A percentile compares a stretch with the other conserved stretches of the same genome.
phyloP scores from a whole-genome alignment of 2,113 vertebrate genomes.

The Camelus bactrianus region DNA sequence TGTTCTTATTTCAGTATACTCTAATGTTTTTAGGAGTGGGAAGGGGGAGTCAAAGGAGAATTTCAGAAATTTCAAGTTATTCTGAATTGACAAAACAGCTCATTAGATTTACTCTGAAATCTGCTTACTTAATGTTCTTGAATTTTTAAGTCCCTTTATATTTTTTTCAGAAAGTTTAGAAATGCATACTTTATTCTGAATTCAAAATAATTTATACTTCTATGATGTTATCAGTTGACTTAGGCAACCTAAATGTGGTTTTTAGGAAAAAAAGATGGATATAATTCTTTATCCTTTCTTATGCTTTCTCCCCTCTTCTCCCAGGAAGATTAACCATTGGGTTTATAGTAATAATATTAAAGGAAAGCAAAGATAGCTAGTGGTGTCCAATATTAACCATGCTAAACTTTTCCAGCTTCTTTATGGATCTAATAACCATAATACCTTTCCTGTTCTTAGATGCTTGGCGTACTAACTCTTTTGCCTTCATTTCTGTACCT shows the following conservation, averaged over 20 bases:
- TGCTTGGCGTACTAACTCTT: slow-evolving; percentile 82
- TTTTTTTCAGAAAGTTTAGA: slow-evolving; percentile 80
- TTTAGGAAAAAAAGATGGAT: background rate
- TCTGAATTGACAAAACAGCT: slow-evolving; percentile 59
- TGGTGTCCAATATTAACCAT: slow-evolving; percentile 50
- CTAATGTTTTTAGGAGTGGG: slow-evolving; percentile 24
- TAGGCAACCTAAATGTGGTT: slow-evolving; percentile 45
- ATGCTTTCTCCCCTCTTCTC: slow-evolving; percentile 55
- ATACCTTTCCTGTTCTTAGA: slow-evolving; percentile 84
- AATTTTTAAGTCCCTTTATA: slow-evolving; percentile 77
- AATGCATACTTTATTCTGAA: slow-evolving; percentile 63
- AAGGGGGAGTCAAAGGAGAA: slow-evolving; percentile 43
- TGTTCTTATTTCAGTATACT: slow-evolving; percentile 39
- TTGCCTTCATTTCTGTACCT: slow-evolving; percentile 79
- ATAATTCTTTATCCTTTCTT: slow-evolving; percentile 55
- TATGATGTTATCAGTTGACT: slow-evolving; percentile 43
- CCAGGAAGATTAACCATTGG: slow-evolving; percentile 57
- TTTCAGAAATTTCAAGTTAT: slow-evolving; percentile 69
- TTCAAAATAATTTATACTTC: slow-evolving; percentile 67
- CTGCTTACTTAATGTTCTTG: slow-evolving; percentile 56
- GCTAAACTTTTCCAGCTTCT: slow-evolving; percentile 83
- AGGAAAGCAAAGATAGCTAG: slow-evolving; percentile 81
- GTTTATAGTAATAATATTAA: slow-evolving; percentile 62
- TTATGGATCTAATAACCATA: slow-evolving; percentile 77
- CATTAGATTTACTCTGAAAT: slow-evolving; percentile 57